These are phyloP conservation scores for Oasisia sp. DNA, from an alignment of 2,888 invertebrate genomes.

Conservation along the genomic window DNA sequence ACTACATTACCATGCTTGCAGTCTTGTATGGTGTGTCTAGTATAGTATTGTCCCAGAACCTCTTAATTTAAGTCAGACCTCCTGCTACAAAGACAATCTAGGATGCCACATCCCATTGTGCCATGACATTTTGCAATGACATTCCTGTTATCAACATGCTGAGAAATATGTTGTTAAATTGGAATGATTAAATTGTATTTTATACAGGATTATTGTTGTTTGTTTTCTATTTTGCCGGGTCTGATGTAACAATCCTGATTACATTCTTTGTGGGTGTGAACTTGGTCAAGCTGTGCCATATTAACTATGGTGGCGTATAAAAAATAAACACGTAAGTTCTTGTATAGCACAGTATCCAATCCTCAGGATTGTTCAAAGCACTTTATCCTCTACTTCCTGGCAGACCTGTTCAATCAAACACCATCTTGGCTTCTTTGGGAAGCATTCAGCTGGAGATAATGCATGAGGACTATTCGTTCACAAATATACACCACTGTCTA, in stretches of 20 bases:
- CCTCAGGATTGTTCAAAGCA: too few species aligned
- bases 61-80: neutral
- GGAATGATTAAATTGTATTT: neutral
- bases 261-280: too few species aligned
- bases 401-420: too few species aligned
- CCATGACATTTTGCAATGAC: neutral
- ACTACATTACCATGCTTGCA: neutral
- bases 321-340: neutral
- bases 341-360: neutral
- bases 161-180: neutral
- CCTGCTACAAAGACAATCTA: neutral
- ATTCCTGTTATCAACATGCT: neutral
- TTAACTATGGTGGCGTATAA: neutral
- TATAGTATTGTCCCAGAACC: neutral
- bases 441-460: too few species aligned
- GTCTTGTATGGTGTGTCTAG: neutral
- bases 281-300: too few species aligned
- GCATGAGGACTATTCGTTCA: too few species aligned
- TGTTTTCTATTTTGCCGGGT: neutral
- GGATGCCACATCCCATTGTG: neutral
- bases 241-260: too few species aligned
- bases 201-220: neutral
- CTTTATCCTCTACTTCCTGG: too few species aligned
- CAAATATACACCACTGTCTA: too few species aligned
- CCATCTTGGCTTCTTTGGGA: too few species aligned